Evolutionary conservation across 1,140 invertebrate genomes (phyloP).

Genomic region (Aporrectodea caliginosa): DNA sequence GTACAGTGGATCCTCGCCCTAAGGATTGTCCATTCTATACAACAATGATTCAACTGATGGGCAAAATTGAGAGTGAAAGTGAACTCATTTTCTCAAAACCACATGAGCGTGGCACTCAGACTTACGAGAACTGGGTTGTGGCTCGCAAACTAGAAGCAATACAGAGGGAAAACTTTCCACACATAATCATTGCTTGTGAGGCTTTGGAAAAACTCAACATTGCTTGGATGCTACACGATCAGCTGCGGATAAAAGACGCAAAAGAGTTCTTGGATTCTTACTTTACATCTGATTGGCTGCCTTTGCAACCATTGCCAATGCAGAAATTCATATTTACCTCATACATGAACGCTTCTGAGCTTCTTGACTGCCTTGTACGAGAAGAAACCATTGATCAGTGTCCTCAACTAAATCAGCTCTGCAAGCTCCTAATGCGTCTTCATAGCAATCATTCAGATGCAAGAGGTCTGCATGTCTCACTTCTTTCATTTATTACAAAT

Average conservation of each 20-base stretch:
- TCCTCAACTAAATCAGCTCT: neutral
- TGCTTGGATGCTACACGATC: neutral
- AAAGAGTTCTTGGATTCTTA: neutral
- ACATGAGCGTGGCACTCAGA: neutral
- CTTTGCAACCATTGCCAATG: neutral
- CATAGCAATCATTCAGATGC: neutral
- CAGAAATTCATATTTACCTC: neutral
- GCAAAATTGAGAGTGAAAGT: constrained; percentile 8
- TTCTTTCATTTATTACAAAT: too few relatives aligned
- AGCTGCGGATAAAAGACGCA: neutral
- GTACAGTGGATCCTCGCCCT: too few relatives aligned
- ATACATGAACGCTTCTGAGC: neutral
- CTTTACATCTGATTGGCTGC: neutral
- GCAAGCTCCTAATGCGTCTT: neutral
- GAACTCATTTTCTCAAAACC: neutral
- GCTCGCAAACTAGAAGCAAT: neutral
- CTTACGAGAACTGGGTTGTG: constrained; percentile 12
- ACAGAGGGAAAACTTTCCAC: neutral
- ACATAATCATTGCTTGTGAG: neutral
- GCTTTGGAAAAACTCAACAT: constrained; percentile 3
- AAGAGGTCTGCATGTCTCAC: neutral
- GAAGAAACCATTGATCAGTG: neutral
- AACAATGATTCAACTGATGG: neutral
- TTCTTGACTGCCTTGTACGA: neutral
- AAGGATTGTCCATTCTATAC: neutral